Evolutionary conservation across 1,140 invertebrate species (phyloP), one percentile per base, ranked within the genome.

Genomic region (Drosophila mauritiana): DNA sequence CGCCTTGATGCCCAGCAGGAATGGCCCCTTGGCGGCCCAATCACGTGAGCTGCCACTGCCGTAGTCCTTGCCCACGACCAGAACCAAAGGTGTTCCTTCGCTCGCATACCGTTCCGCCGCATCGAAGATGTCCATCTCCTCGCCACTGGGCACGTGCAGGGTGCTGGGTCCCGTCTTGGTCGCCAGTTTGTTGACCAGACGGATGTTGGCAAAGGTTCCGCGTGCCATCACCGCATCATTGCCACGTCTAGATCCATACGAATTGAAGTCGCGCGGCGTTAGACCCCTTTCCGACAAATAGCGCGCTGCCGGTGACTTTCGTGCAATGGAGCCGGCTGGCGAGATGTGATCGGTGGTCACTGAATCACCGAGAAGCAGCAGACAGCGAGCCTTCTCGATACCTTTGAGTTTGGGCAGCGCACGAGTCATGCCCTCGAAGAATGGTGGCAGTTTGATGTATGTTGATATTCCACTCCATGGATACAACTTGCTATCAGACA

Each of bases 301-400:
- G 86, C 97, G 94, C 0, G 98, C 98, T 7, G 98, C 98, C 1
- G 98, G 96, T 61, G 97, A 98, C 92, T 97, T 99, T 22, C 98
- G 93, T 1, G 98, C 97, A 88, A 99, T 99, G 40, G 97, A 98
- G 11, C 99, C 98, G 63, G 99, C 99, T 2, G 99, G 99, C 25
- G 98, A 99, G 62, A 99, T 99, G 92, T 99, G 99, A 94, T 99
- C 99, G 0, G 98, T 99, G 4, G 98, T 99, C 2, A 99, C 97
- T 0, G 97, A 98, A 93, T 99, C 98, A 0, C 98, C 97, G 51
- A 99, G 94, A 80, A 97, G 95, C 1, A 99, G 93, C 22, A 99
- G 93, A 51, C 97, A 97, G 53, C 95, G 94, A 0, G 97, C 98
- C 74, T 93, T 93, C 20, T 90, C 84, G 34, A 97, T 94, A 13